Percentiles rank a stretch among this genome's conserved stretches.
phyloP scores from a whole-genome alignment of 2,888 invertebrate genomes.

The Steinernema scapterisci region DNA sequence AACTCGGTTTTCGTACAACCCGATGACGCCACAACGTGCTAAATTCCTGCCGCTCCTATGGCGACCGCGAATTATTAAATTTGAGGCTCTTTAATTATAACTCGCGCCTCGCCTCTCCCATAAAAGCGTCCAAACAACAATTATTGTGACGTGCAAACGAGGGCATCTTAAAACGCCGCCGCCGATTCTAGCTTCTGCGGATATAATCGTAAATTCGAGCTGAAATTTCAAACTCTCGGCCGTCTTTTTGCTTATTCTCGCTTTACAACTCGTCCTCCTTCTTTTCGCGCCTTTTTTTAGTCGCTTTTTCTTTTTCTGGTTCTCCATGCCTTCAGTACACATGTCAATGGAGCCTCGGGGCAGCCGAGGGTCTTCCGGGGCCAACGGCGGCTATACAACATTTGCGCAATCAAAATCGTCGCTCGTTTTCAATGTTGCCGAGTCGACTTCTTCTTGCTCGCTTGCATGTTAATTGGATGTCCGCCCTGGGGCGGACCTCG shows the following conservation, averaged over 20 bases:
- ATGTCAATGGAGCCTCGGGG: conserved; percentile 4
- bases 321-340: too few relatives aligned
- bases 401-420: conserved; percentile 20
- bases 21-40: background rate
- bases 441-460: background rate
- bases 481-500: background rate
- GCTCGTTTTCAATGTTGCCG: conserved; percentile 8
- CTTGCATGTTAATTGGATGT: conserved; percentile 9
- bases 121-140: too few relatives aligned
- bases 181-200: too few relatives aligned
- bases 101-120: too few relatives aligned
- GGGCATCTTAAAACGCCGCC: too few relatives aligned
- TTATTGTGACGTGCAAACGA: too few relatives aligned
- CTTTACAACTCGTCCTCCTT: background rate
- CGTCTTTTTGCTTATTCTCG: background rate
- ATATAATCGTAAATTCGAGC: too few relatives aligned
- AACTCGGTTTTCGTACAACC: background rate
- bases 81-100: too few relatives aligned
- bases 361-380: background rate
- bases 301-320: too few relatives aligned
- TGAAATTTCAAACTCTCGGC: background rate
- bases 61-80: too few relatives aligned
- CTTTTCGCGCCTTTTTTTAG: conserved; percentile 16
- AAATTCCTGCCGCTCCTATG: too few relatives aligned
- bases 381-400: conserved; percentile 1